A percentile compares a stretch with the other conserved stretches of the same genome.
Conservation (phyloP, 2,797 vertebrate genomes). For the Hemibagrus guttatus region DNA sequence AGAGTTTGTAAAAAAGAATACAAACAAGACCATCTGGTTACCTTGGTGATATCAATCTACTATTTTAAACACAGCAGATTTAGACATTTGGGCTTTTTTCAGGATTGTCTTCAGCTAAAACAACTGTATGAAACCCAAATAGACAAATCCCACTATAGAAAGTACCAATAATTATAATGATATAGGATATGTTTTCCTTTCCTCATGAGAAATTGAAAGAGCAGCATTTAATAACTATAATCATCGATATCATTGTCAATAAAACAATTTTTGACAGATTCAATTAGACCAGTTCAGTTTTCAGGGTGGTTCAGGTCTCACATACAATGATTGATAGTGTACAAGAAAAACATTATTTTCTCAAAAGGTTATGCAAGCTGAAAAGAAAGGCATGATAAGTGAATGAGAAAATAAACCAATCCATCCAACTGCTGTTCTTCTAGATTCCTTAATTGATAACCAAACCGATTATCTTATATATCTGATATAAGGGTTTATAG, state of each 20-base stretch:
- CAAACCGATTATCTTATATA: neutral
- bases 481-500: neutral
- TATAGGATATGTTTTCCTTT: neutral
- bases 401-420: neutral
- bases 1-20: neutral
- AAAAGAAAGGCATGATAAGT: neutral
- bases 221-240: neutral
- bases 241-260: neutral
- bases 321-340: neutral
- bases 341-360: neutral
- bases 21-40: constrained; percentile 2
- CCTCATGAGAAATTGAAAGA: neutral
- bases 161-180: neutral
- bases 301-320: neutral
- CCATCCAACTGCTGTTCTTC: neutral
- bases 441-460: neutral
- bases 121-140: neutral
- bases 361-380: neutral
- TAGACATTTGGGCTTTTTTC: constrained; percentile 7
- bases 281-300: neutral
- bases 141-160: neutral
- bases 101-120: constrained; percentile 6
- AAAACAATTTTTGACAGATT: neutral
- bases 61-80: constrained; percentile 19
- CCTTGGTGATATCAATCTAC: constrained; percentile 14